Base-by-base conservation (phyloP, 53 echinoderm and acorn worm species). In the Actinopyga echinites region DNA sequence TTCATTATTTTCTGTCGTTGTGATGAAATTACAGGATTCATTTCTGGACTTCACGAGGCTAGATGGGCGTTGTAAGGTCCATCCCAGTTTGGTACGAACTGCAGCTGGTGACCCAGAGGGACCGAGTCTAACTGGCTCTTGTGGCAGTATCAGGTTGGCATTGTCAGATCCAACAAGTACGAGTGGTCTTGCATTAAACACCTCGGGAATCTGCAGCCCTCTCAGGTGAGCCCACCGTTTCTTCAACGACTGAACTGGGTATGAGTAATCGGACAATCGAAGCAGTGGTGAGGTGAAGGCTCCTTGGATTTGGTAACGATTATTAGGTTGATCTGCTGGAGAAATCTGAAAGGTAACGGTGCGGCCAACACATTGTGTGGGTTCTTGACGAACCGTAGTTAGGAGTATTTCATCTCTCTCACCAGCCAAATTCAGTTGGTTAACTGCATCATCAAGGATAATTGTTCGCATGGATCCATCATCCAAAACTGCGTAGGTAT, bases 81-180 rank as follows among this genome's bases (percentile, higher is more conserved):
- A 82, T 37, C 66, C 69, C 71, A 68, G 69, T 26, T 58, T 66
- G n/a, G 69, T 87, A 3, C 28, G 59, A 7, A 57, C 40, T 35
- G 87, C 87, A 15, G 79, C 75, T 8, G 87, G 87, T 49, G 69
- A 35, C 9, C 61, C 49, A n/a, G 23, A 26, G 5, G 75, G 75
- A 2, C 75, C 86, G 26, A 59, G 67, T 23, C 32, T 29, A 8
- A 65, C 36, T 10, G 80, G 87, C 34, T 65, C 38, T 28, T 56
- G 3, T 11, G 66, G 37, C 11, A 37, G 12, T 5, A 65, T 53
- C 19, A 80, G 69, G 64, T 78, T 40, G 13, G 52, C 62, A 36
- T 57, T 55, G 22, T 65, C 81, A 4, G 80, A 81, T 11, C 87
- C 81, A 65, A 86, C 63, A 12, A 86, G 69, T 52, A 86, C 66